A percentile compares a stretch with the other conserved stretches of the same genome.
phyloP scores from a whole-genome alignment of 2,888 invertebrate species.

The Tenthredo mesomela region DNA sequence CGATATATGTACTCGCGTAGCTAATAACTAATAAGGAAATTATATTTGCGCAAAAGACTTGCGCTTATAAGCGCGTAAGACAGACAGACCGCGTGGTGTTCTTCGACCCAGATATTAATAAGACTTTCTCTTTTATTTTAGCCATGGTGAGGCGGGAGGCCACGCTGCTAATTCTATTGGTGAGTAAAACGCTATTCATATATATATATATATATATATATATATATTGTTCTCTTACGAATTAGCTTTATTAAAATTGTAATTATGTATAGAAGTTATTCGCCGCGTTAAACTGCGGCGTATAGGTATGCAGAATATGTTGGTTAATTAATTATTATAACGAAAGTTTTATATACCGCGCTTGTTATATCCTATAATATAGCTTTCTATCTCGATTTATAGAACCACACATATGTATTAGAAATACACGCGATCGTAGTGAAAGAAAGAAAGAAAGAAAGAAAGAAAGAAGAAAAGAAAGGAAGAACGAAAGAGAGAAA shows the following conservation, averaged over 20 bases:
- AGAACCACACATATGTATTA: not conserved
- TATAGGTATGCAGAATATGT: not conserved
- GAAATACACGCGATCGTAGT: not conserved
- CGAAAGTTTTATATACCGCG: not conserved
- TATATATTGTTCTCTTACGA: not conserved
- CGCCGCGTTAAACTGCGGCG: not conserved
- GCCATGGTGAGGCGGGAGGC: constrained; percentile 75
- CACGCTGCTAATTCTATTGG: constrained; percentile 70
- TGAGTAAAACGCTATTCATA: constrained; percentile 63
- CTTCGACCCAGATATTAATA: constrained; percentile 74
- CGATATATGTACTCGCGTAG: too few species aligned
- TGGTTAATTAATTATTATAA: not conserved
- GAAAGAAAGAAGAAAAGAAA: constrained; percentile 1
- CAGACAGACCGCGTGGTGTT: constrained; percentile 54
- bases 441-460: not conserved
- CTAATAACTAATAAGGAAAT: constrained; percentile 28
- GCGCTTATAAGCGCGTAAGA: not conserved
- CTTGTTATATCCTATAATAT: not conserved
- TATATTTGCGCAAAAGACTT: constrained; percentile 19
- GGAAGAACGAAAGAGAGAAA: not conserved
- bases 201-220: not conserved
- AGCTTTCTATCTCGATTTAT: not conserved
- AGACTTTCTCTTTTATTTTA: constrained; percentile 76
- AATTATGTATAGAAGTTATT: not conserved
- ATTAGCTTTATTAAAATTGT: not conserved